Evolutionary conservation across 2,888 invertebrate genomes (phyloP).

Genomic region (Baccha elongata): DNA sequence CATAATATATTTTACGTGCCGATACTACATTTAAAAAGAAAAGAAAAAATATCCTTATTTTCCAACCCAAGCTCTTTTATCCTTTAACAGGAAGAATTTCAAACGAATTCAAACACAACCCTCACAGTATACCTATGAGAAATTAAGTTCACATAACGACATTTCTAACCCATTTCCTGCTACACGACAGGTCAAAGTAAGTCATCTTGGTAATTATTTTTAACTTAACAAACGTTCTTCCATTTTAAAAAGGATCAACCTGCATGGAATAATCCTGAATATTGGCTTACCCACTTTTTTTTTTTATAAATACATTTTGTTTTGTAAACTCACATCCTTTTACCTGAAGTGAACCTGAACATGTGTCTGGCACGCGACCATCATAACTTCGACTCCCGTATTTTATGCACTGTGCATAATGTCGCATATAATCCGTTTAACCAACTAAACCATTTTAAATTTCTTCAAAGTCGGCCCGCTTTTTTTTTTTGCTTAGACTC

Average conservation of each 20-base stretch:
- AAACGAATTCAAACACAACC: too few species aligned
- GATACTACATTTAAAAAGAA: background rate
- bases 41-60: background rate
- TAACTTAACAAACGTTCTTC: conserved; percentile 11
- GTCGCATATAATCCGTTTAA: conserved; percentile 41
- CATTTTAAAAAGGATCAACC: conserved; percentile 42
- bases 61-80: background rate
- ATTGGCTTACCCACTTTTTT: conserved; percentile 40
- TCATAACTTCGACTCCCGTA: background rate
- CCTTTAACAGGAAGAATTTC: conserved; percentile 3
- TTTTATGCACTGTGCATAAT: conserved; percentile 10
- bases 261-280: conserved; percentile 29
- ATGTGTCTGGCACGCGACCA: conserved; percentile 50
- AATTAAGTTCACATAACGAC: conserved; percentile 7
- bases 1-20: conserved; percentile 6
- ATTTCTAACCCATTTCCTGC: conserved; percentile 23
- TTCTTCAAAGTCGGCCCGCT: conserved; percentile 16
- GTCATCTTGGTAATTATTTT: conserved; percentile 39
- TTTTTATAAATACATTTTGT: conserved; percentile 36
- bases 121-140: background rate
- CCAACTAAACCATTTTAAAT: conserved; percentile 56
- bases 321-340: conserved; percentile 14
- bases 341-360: background rate
- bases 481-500: background rate
- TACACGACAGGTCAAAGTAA: conserved; percentile 28